Evolutionary conservation across 35 echinoderm and acorn worm genomes (phyloP).

Genomic region (Apostichopus japonicus): DNA sequence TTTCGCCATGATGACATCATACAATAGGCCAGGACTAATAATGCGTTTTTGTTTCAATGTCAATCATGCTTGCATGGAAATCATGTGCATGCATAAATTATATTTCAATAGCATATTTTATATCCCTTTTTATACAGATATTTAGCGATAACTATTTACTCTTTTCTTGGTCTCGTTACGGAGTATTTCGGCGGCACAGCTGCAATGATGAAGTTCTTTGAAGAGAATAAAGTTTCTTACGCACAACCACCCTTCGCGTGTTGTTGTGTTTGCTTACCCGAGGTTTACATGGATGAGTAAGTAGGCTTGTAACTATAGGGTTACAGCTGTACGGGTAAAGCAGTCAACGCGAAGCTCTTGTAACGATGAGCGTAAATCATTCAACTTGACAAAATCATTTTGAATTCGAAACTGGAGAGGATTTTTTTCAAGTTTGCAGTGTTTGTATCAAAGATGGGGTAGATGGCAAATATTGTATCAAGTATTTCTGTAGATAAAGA

Average conservation of each 20-base stretch:
- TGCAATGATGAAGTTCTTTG: slow-evolving; percentile 48
- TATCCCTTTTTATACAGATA: slow-evolving; percentile 54
- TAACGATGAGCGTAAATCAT: background rate
- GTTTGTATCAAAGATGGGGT: no score
- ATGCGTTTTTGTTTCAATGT: no score
- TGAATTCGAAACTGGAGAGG: no score
- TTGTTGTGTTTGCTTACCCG: slow-evolving; percentile 74
- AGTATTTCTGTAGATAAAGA: no score
- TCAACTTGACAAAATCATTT: no score
- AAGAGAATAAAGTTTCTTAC: slow-evolving; percentile 41
- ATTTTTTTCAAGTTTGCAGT: no score
- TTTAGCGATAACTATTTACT: slow-evolving; percentile 65
- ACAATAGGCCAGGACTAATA: no score
- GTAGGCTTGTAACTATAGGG: background rate
- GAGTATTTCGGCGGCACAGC: slow-evolving; percentile 73
- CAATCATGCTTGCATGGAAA: no score
- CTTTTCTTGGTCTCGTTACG: slow-evolving; percentile 69
- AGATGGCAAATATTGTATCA: no score
- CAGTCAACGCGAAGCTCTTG: background rate
- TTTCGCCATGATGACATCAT: no score
- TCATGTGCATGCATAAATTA: background rate
- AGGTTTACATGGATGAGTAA: slow-evolving; percentile 74
- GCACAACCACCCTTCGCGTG: slow-evolving; percentile 77
- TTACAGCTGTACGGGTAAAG: background rate
- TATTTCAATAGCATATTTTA: background rate